Base-by-base conservation (phyloP, 2,113 vertebrate genomes). In the Rhabdornis inornatus region DNA sequence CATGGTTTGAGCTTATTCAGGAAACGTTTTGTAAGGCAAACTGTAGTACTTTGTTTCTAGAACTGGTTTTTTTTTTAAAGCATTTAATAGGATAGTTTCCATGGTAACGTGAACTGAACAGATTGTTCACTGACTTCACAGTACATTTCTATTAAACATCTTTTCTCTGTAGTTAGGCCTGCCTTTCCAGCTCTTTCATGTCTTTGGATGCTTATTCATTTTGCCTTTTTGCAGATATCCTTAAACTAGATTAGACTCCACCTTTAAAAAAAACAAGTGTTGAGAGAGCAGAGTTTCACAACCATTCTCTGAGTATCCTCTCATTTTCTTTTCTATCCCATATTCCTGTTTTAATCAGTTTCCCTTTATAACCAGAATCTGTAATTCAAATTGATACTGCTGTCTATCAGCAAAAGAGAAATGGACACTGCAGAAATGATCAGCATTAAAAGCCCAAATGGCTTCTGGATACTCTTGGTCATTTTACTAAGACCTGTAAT, bases 61-160 rank as follows among this genome's bases (percentile, higher is more conserved):
- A 86, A 91, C 63, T 83, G 82, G 39, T 64, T 89, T 87, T 95
- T 96, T 96, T 89, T 89, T 87, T n/a, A 0, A 9, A 86, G 42
- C 88, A 91, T 94, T 97, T 97, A 97, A 97, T 96, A 91, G 92
- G 95, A 70, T 60, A 92, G 97, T 98, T 98, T 91, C 97, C 93
- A 98, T 91, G 92, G 95, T 72, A 97, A 98, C 96, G 23, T 87
- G 94, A 94, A 95, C 96, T 79, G 95, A 96, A 97, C 95, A 92
- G 95, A 96, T 96, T 97, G 96, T 95, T 92, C 95, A 95, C 81
- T 92, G 95, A 95, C 95, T 97, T 97, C 88, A 95, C 88, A 95
- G 82, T 95, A 97, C 95, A 92, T 94, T 96, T 95, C 88, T 96
- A 92, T 96, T 91, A 94, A 95, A 85, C 71, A 92, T 95, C 93